Evolutionary conservation across 2,113 vertebrate genomes (phyloP).

Genomic region (Phrynosoma platyrhinos): DNA sequence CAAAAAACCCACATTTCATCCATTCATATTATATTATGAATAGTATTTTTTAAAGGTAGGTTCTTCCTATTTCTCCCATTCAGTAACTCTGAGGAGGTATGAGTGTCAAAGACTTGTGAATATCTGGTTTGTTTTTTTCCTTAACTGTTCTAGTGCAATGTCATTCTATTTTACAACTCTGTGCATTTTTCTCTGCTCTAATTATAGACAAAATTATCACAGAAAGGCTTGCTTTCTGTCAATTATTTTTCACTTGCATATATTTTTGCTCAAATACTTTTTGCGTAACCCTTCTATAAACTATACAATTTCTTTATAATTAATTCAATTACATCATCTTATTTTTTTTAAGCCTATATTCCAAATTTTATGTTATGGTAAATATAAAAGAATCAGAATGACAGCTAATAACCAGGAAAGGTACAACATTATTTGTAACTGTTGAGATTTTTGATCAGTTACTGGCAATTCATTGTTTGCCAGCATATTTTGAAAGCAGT

Average conservation of each 20-base stretch:
- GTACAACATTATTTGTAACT: background rate
- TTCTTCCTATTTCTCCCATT: background rate
- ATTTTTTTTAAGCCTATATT: background rate
- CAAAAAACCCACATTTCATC: conserved; percentile 5
- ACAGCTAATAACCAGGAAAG: background rate
- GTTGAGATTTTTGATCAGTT: background rate
- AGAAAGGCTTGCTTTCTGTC: background rate
- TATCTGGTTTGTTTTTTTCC: background rate
- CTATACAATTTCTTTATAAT: background rate
- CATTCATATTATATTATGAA: background rate
- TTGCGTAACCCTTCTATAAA: conserved; percentile 4
- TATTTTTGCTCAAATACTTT: background rate
- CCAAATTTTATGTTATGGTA: background rate
- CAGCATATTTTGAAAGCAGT: background rate
- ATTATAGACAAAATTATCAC: background rate
- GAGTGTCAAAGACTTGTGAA: conserved; percentile 14
- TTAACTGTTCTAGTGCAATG: background rate
- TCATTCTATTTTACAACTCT: background rate
- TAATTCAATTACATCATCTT: background rate
- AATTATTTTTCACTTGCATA: conserved; percentile 28
- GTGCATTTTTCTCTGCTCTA: background rate
- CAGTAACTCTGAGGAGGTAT: background rate
- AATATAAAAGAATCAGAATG: background rate
- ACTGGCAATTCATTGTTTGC: background rate
- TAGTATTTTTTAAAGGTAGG: background rate